Evolutionary conservation across 1,140 invertebrate species (phyloP), one percentile per base, ranked within the genome.

Genomic region (Neodiprion lecontei): DNA sequence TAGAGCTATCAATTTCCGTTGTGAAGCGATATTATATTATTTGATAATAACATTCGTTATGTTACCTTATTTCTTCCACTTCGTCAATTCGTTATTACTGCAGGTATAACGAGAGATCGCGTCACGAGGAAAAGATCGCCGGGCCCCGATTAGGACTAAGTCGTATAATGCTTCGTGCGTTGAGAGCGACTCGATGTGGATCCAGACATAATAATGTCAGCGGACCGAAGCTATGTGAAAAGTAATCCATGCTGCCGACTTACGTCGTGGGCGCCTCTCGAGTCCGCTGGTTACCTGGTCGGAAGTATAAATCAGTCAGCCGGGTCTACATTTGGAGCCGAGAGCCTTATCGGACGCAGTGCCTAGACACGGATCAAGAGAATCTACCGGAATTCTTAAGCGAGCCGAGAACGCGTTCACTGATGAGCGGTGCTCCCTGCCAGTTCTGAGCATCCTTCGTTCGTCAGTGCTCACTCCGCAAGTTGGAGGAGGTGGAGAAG

Each of bases 221-320:
- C 53, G 53, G 53, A 61, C 53, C 53, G 53, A 61, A 61, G 53
- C 53, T 61, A 61, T 61, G 53, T 61, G 53, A 61, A 61, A 61
- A 61, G 53, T 61, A 61, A 61, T 61, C 53, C 53, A 17, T 61
- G 53, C 53, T 61, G 53, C 53, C 53, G 53, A 9, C 53, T 61
- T 17, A 17, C 53, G 53, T 61, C 53, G 53, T 61, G 53, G 53
- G 53, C 53, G 53, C 53, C 53, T 61, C 28, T 40, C 53, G 53
- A 17, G 5, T 61, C 53, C 53, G 53, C 11, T 61, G 11, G 11
- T 61, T 61, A 17, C 53, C n/a, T 17, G 53, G 53, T 61, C 53
- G 53, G 53, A 61, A 61, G 53, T 61, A 61, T 61, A 61, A 61
- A 61, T 61, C 53, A 61, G 53, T 61, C 53, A 61, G n/a, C 53